Percentiles rank a stretch among this genome's conserved stretches.
These are phyloP conservation scores for Dascillus cervinus DNA, from an alignment of 2,888 invertebrate genomes.

Conservation along the genomic window DNA sequence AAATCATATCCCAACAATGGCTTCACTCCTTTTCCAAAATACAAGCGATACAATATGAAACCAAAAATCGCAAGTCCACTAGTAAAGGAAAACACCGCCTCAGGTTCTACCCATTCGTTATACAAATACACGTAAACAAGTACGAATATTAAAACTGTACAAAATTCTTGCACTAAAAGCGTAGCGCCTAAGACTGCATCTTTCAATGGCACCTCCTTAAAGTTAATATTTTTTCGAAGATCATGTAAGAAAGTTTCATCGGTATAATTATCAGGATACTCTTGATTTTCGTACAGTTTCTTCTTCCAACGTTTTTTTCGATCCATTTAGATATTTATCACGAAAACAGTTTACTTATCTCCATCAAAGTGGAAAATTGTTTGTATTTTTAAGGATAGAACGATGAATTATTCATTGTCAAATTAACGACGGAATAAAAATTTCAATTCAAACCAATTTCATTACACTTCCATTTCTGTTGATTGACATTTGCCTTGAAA, in stretches of 20 bases:
- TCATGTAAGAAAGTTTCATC: conserved; percentile 80
- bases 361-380: no score
- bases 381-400: no score
- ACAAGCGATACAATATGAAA: conserved; percentile 53
- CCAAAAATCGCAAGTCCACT: conserved; percentile 51
- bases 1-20: conserved; percentile 51
- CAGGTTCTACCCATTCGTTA: conserved; percentile 58
- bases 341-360: no score
- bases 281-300: conserved; percentile 80
- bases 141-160: conserved; percentile 66
- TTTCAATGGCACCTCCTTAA: conserved; percentile 61
- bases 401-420: no score
- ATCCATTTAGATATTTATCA: no score
- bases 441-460: no score
- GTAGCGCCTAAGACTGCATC: conserved; percentile 71
- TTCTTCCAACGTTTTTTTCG: conserved; percentile 67
- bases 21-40: conserved; percentile 20
- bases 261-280: conserved; percentile 88
- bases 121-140: conserved; percentile 66
- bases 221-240: conserved; percentile 72
- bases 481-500: no score
- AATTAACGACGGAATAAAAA: no score
- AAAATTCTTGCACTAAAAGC: conserved; percentile 71
- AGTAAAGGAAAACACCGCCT: conserved; percentile 53
- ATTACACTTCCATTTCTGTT: no score